These are phyloP conservation scores for Philereme transversata DNA, from an alignment of 2,888 invertebrate genomes.

Conservation along the genomic window DNA sequence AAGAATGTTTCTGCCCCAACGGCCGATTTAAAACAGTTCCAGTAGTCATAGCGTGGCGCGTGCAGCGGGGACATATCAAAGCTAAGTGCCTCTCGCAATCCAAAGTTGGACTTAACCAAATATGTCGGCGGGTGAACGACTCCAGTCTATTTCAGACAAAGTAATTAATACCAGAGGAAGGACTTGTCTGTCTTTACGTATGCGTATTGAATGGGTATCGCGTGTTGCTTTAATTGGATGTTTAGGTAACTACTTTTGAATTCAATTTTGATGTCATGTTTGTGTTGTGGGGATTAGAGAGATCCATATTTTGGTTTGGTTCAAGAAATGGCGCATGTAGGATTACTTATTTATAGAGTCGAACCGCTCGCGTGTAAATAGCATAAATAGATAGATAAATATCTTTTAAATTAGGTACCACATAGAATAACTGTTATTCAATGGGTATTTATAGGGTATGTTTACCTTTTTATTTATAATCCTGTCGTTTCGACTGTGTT, in stretches of 20 bases:
- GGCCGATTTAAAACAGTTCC: neutral
- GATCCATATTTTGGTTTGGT: constrained; percentile 8
- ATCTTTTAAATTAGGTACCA: no score
- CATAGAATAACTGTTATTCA: no score
- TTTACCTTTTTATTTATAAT: no score
- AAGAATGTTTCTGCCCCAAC: no score
- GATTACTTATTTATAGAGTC: no score
- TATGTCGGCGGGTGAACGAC: constrained; percentile 66
- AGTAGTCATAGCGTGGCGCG: neutral
- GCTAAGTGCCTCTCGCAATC: constrained; percentile 36
- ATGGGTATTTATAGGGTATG: no score
- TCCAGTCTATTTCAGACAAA: constrained; percentile 57
- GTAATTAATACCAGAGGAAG: constrained; percentile 57
- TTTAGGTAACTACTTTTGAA: constrained; percentile 6
- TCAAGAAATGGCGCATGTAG: constrained; percentile 1
- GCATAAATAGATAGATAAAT: no score
- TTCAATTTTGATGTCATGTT: constrained; percentile 23
- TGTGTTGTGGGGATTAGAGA: constrained; percentile 10
- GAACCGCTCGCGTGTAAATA: no score
- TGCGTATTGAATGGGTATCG: constrained; percentile 30
- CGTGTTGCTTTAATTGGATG: constrained; percentile 30
- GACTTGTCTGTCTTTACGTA: constrained; percentile 43
- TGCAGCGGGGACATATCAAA: constrained; percentile 32
- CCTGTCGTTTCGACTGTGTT: no score
- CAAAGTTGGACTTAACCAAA: constrained; percentile 49